Conservation (phyloP, 2,113 vertebrate genomes). For the Aspidoscelis tigris region DNA sequence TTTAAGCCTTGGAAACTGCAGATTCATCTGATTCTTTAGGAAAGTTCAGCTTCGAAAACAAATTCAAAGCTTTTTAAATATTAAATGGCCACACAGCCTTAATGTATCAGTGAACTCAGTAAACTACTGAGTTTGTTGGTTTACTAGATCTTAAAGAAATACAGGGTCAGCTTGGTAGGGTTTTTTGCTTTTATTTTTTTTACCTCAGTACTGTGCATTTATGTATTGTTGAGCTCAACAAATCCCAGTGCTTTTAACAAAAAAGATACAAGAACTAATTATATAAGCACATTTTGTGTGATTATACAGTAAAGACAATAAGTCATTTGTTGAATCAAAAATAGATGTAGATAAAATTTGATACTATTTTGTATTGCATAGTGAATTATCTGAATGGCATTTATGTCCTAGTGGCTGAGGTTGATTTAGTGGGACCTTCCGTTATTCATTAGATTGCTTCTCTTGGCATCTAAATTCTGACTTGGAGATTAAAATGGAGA, state of each 20-base stretch:
- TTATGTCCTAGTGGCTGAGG: neutral
- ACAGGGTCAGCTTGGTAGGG: neutral
- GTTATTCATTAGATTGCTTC: slow-evolving; percentile 7
- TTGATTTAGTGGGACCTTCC: too few species aligned
- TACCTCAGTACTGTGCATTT: neutral
- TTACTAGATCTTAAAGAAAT: neutral
- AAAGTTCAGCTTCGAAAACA: too few species aligned
- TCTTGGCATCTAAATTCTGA: neutral
- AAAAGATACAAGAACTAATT: neutral
- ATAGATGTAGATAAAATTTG: neutral
- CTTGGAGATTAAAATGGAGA: slow-evolving; percentile 19
- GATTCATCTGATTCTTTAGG: too few species aligned
- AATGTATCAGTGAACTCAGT: neutral
- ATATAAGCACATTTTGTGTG: neutral
- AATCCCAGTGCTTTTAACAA: neutral
- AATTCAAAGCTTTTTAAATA: too few species aligned
- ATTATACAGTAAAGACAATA: neutral
- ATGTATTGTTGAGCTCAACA: neutral
- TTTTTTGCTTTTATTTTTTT: neutral
- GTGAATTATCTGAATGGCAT: too few species aligned
- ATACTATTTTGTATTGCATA: neutral
- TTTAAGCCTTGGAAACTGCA: too few species aligned
- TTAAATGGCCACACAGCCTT: too few species aligned
- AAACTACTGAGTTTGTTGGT: neutral
- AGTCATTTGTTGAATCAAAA: neutral